phyloP scores from a whole-genome alignment of 2,797 vertebrate genomes.

The Rhinella marina region DNA sequence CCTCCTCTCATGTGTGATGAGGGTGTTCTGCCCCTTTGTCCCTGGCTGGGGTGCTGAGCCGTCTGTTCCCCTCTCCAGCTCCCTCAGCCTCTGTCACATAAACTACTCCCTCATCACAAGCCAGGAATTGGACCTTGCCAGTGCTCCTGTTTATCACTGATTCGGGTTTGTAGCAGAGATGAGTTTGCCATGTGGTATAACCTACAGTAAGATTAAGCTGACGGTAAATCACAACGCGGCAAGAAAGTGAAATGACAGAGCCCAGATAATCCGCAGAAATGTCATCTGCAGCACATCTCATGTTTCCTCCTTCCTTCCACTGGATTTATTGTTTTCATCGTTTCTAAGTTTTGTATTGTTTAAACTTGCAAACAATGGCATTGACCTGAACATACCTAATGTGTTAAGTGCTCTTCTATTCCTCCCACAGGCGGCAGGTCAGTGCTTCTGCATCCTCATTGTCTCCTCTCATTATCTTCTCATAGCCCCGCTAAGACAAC shows the following conservation, averaged over 20 bases:
- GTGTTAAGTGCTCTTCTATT: background rate
- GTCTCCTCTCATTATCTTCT: background rate
- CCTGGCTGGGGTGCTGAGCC: slow-evolving; percentile 33
- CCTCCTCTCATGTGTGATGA: slow-evolving; percentile 52
- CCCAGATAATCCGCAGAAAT: background rate
- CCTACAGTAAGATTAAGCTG: background rate
- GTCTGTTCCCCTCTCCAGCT: slow-evolving; percentile 36
- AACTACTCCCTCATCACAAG: background rate
- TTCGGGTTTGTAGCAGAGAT: background rate
- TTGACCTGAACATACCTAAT: background rate
- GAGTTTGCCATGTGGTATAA: background rate
- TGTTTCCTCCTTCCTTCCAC: background rate
- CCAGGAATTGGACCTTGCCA: too few relatives aligned
- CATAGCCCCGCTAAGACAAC: background rate
- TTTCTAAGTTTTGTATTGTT: background rate
- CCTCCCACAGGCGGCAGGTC: background rate
- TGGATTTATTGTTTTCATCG: background rate
- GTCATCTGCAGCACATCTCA: background rate
- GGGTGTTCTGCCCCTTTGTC: slow-evolving; percentile 51
- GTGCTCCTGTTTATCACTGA: background rate
- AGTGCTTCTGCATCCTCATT: background rate
- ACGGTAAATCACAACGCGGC: background rate
- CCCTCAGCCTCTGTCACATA: background rate
- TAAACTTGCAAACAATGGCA: background rate
- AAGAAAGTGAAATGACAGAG: background rate